These are phyloP conservation scores for Phragmatobia fuliginosa DNA, from an alignment of 2,888 invertebrate genomes.

Conservation along the genomic window DNA sequence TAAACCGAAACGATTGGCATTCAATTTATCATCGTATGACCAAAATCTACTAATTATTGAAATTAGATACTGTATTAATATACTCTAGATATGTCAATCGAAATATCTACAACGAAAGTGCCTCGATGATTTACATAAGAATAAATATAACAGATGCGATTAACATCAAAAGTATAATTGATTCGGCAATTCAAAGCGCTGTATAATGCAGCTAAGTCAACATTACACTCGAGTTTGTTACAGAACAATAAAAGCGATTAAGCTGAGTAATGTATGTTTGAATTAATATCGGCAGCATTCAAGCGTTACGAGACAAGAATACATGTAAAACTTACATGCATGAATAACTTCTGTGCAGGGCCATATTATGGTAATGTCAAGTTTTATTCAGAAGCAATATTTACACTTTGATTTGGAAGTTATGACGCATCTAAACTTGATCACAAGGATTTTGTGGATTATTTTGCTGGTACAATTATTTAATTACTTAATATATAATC, in stretches of 20 bases:
- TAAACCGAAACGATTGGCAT: not conserved
- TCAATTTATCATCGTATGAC: not conserved
- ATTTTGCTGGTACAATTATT: not conserved
- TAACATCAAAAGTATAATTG: slow-evolving; percentile 5
- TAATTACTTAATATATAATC: not conserved
- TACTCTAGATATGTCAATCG: not conserved
- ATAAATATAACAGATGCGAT: not conserved
- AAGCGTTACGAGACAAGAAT: slow-evolving; percentile 29
- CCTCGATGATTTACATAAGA: slow-evolving; percentile 2
- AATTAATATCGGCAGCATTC: slow-evolving; percentile 17
- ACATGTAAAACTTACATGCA: slow-evolving; percentile 18
- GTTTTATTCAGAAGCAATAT: not conserved
- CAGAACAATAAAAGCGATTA: slow-evolving; percentile 25
- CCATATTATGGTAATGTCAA: not conserved
- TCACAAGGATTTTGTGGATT: not conserved
- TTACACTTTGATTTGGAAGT: not conserved
- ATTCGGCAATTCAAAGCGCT: slow-evolving; percentile 7
- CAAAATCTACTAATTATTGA: not conserved
- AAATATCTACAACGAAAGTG: not conserved
- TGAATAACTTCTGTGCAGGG: slow-evolving; percentile 15
- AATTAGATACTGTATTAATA: not conserved
- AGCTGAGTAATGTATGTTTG: not conserved
- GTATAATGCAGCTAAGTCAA: slow-evolving; percentile 17
- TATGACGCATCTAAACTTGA: not conserved
- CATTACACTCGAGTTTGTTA: slow-evolving; percentile 7